Conservation (phyloP, 37 sponge, comb jelly and placozoan species). For the Agelas oroides region DNA sequence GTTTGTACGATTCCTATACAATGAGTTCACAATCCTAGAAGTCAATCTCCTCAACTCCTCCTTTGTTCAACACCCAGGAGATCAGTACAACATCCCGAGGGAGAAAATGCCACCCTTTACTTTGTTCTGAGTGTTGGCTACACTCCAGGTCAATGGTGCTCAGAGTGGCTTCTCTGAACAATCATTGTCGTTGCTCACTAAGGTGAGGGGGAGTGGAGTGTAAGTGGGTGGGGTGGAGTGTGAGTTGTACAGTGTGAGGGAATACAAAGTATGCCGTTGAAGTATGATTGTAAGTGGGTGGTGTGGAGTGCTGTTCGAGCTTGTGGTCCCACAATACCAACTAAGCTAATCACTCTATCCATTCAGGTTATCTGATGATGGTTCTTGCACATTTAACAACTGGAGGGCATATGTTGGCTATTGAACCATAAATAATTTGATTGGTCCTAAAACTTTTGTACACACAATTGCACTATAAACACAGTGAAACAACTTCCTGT, state of each 20-base stretch:
- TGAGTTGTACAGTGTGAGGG: background rate
- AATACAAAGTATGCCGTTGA: background rate
- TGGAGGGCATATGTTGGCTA: too few species aligned
- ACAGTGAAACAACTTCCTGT: too few species aligned
- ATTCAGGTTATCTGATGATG: too few species aligned
- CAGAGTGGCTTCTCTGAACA: background rate
- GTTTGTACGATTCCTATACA: background rate
- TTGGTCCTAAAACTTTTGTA: too few species aligned
- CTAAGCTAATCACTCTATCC: too few species aligned
- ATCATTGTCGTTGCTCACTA: slow-evolving; percentile 12
- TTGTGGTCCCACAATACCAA: too few species aligned
- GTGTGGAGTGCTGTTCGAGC: too few species aligned
- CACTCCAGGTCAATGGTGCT: background rate
- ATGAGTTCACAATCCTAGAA: background rate
- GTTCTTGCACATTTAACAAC: too few species aligned
- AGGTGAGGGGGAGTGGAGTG: too few species aligned
- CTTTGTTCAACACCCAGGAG: background rate
- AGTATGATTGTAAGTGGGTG: background rate
- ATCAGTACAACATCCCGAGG: background rate
- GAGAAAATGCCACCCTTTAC: slow-evolving; percentile 21
- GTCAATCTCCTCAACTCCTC: slow-evolving; percentile 3
- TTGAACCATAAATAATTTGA: too few species aligned
- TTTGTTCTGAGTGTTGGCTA: slow-evolving; percentile 8
- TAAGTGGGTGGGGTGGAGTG: background rate
- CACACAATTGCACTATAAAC: too few species aligned